A percentile compares a stretch with the other conserved stretches of the same genome.
Evolutionary conservation across 1,140 invertebrate genomes (phyloP).

Genomic region (Megalopta genalis): DNA sequence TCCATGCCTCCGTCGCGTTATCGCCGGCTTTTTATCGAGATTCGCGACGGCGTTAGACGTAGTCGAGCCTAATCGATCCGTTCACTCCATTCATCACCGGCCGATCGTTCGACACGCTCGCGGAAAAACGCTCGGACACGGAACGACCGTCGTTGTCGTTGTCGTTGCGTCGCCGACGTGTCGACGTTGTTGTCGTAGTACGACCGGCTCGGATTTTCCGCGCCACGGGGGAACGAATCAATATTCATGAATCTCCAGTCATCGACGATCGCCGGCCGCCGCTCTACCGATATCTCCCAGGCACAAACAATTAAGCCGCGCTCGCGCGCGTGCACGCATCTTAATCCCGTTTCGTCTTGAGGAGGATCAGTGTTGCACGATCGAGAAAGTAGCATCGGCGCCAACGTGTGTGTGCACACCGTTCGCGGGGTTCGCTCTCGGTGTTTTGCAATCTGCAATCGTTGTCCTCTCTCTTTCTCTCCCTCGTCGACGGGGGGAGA

Average conservation of each 20-base stretch:
- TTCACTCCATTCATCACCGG: not conserved
- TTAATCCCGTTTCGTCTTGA: conserved; percentile 11
- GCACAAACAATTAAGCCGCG: conserved; percentile 8
- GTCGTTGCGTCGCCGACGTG: too few species aligned
- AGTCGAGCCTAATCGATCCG: not conserved
- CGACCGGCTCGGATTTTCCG: not conserved
- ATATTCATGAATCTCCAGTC: too few species aligned
- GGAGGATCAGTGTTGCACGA: not conserved
- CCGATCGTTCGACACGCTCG: not conserved
- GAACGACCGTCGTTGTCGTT: too few species aligned
- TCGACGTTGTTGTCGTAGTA: too few species aligned
- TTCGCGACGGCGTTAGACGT: not conserved
- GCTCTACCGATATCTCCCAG: too few species aligned
- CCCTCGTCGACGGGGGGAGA: too few species aligned
- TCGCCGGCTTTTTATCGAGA: conserved; percentile 39
- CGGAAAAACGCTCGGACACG: not conserved
- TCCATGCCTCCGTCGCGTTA: not conserved
- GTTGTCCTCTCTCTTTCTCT: too few species aligned
- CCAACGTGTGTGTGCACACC: not conserved
- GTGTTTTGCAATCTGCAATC: conserved; percentile 15
- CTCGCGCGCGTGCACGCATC: not conserved
- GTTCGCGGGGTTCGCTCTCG: not conserved
- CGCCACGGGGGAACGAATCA: too few species aligned
- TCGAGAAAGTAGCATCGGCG: conserved; percentile 24
- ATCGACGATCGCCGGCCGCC: too few species aligned